phyloP scores from a whole-genome alignment of 1,140 invertebrate species.

The Telenomus remus region DNA sequence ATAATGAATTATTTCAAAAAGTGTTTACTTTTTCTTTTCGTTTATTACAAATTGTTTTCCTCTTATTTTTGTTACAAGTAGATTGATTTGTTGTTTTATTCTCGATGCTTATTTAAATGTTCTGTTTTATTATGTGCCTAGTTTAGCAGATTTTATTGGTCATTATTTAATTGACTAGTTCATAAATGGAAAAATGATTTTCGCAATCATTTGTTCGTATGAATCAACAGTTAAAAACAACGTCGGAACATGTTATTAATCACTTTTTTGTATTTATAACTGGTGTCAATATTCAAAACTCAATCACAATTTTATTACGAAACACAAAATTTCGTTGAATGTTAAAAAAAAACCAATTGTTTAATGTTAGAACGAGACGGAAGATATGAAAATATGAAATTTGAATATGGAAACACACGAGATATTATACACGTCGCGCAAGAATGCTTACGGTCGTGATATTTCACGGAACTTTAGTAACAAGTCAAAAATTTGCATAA shows the following conservation, averaged over 20 bases:
- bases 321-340: too few relatives aligned
- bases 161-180: slow-evolving; percentile 53
- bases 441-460: slow-evolving; percentile 20
- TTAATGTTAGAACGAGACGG: too few relatives aligned
- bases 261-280: too few relatives aligned
- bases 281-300: too few relatives aligned
- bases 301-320: too few relatives aligned
- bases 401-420: background rate
- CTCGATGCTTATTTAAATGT: slow-evolving; percentile 40
- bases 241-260: too few relatives aligned
- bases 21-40: too few relatives aligned
- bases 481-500: slow-evolving; percentile 20
- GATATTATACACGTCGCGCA: slow-evolving; percentile 11
- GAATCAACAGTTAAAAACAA: too few relatives aligned
- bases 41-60: slow-evolving; percentile 48
- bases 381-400: slow-evolving; percentile 7
- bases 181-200: slow-evolving; percentile 30
- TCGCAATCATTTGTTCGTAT: background rate
- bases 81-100: slow-evolving; percentile 39
- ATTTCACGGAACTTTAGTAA: slow-evolving; percentile 15
- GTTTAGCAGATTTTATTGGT: slow-evolving; percentile 44
- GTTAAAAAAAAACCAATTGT: too few relatives aligned
- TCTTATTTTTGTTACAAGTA: slow-evolving; percentile 41
- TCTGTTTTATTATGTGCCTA: slow-evolving; percentile 44
- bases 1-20: slow-evolving; percentile 52